phyloP scores from a whole-genome alignment of 2,113 vertebrate species.

The Oncorhynchus gorbuscha region DNA sequence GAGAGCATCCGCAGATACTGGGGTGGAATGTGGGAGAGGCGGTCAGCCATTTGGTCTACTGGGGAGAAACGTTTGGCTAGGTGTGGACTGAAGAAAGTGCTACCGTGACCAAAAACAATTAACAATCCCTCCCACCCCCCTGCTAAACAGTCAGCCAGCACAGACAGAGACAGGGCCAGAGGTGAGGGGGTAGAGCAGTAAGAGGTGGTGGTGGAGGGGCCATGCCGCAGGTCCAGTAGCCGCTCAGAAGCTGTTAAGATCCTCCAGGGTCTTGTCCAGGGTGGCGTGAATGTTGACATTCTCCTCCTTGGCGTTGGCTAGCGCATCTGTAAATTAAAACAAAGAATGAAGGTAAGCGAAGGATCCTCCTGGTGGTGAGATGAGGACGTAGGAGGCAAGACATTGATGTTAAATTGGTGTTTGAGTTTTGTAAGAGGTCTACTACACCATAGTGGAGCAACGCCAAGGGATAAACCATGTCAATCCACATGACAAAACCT shows the following conservation, averaged over 20 bases:
- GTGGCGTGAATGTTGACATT: slow-evolving; percentile 88
- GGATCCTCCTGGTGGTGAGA: too few relatives aligned
- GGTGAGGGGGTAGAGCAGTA: not conserved
- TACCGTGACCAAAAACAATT: slow-evolving; percentile 28
- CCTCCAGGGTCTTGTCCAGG: slow-evolving; percentile 91
- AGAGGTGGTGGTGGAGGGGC: not conserved
- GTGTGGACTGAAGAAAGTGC: slow-evolving; percentile 21
- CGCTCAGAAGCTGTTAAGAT: slow-evolving; percentile 88
- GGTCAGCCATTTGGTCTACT: not conserved
- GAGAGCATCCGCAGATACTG: not conserved
- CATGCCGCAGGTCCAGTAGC: slow-evolving; percentile 8
- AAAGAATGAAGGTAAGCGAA: not conserved
- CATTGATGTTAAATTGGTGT: too few relatives aligned
- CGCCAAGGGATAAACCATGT: too few relatives aligned
- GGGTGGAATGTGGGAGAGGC: not conserved
- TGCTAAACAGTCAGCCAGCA: slow-evolving; percentile 18
- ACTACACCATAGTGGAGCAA: too few relatives aligned
- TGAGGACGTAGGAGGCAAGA: too few relatives aligned
- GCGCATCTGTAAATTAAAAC: slow-evolving; percentile 77
- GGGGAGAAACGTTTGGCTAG: slow-evolving; percentile 8
- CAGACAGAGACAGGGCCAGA: slow-evolving; percentile 2
- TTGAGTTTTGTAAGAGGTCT: too few relatives aligned
- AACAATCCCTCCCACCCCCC: slow-evolving; percentile 5
- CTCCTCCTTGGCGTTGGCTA: slow-evolving; percentile 86
- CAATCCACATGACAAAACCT: too few relatives aligned